Conservation (phyloP, 2,888 invertebrate species). For the Embidobia sp. region DNA sequence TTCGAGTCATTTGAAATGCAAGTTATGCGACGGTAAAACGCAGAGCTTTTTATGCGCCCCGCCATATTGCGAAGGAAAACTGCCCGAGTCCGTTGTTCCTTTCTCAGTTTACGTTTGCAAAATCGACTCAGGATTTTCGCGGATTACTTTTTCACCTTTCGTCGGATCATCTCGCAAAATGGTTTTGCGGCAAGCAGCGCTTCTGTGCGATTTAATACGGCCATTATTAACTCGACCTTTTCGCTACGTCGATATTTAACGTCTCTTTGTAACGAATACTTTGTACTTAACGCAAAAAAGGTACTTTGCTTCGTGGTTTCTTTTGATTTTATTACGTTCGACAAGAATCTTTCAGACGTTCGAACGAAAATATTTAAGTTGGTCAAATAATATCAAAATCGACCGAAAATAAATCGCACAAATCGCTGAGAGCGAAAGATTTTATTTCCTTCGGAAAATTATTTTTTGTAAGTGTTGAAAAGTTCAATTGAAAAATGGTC, state of each 20-base stretch:
- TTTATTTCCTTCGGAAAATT: too few species aligned
- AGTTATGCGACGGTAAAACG: constrained; percentile 33
- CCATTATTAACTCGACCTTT: constrained; percentile 31
- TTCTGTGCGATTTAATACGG: constrained; percentile 49
- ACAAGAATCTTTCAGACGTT: too few species aligned
- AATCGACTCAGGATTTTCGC: constrained; percentile 58
- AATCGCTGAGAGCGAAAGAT: too few species aligned
- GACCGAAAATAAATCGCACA: too few species aligned
- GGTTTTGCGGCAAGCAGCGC: constrained; percentile 51
- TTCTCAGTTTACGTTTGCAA: constrained; percentile 66
- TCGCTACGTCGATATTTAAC: constrained; percentile 42
- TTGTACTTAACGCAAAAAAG: too few species aligned
- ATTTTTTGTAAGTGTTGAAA: too few species aligned
- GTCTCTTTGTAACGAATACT: constrained; percentile 1
- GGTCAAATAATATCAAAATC: too few species aligned
- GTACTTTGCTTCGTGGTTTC: too few species aligned
- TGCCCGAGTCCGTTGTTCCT: constrained; percentile 62
- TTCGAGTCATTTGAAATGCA: constrained; percentile 37
- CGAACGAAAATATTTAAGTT: too few species aligned
- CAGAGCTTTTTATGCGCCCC: constrained; percentile 32
- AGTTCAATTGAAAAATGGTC: too few species aligned
- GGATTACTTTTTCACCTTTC: constrained; percentile 65
- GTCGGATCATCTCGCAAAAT: constrained; percentile 66
- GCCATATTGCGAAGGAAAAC: constrained; percentile 39
- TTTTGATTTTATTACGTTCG: too few species aligned